These are phyloP conservation scores for Pachydiplax longipennis DNA, from an alignment of 2,888 invertebrate genomes.

Conservation along the genomic window DNA sequence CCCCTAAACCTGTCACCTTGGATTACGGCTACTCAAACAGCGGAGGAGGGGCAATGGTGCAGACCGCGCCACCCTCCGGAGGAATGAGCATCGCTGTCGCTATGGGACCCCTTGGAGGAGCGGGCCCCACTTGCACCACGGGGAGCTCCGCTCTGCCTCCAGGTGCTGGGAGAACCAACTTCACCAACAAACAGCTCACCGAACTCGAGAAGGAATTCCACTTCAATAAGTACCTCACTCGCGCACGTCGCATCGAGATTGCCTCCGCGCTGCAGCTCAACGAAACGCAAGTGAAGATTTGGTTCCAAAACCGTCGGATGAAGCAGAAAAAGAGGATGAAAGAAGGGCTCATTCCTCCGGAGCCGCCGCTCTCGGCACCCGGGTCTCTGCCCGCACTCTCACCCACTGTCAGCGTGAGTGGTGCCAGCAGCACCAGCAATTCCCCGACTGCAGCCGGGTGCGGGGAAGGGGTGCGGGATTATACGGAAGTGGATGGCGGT, in stretches of 20 bases:
- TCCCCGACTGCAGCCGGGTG: slow-evolving; percentile 51
- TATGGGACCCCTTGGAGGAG: slow-evolving; percentile 15
- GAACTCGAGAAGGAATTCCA: slow-evolving; percentile 99
- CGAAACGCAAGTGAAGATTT: slow-evolving; percentile 97
- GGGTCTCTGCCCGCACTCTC: slow-evolving; percentile 59
- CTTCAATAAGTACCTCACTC: slow-evolving; percentile 97
- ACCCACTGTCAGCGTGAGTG: slow-evolving; percentile 53
- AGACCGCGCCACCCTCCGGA: background rate
- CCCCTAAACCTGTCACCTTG: slow-evolving; percentile 53
- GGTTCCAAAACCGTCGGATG: slow-evolving; percentile 99
- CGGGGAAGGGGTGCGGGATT: background rate
- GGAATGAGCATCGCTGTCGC: background rate
- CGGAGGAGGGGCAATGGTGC: slow-evolving; percentile 47
- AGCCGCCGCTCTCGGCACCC: slow-evolving; percentile 60
- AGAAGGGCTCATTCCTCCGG: slow-evolving; percentile 81
- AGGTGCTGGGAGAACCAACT: slow-evolving; percentile 89
- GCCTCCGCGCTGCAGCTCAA: slow-evolving; percentile 95
- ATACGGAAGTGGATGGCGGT: background rate
- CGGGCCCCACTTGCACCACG: slow-evolving; percentile 10
- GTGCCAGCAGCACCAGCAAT: slow-evolving; percentile 51
- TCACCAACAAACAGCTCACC: slow-evolving; percentile 98
- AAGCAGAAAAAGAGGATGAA: slow-evolving; percentile 98
- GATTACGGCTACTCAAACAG: slow-evolving; percentile 50
- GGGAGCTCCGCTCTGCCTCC: slow-evolving; percentile 45
- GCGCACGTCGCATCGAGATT: slow-evolving; percentile 96